Percentiles rank a stretch among this genome's conserved stretches.
phyloP scores from a whole-genome alignment of 2,797 vertebrate genomes.

The Brachyrhaphis roseni region DNA sequence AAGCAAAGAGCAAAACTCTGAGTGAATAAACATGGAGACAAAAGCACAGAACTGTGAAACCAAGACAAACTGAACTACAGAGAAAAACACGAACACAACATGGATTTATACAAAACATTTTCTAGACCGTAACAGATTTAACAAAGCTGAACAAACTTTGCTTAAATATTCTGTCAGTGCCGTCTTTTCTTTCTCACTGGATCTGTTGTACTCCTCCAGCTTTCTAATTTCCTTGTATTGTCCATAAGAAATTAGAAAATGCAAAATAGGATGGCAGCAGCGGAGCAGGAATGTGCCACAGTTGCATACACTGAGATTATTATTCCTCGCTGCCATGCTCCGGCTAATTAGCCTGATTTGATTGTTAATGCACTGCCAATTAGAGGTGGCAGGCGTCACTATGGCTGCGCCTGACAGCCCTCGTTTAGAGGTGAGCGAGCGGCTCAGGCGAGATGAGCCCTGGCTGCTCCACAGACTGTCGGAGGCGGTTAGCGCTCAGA shows the following conservation, averaged over 20 bases:
- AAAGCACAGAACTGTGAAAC: not conserved
- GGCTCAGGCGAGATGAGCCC: constrained; percentile 56
- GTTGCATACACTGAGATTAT: constrained; percentile 70
- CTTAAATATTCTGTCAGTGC: constrained; percentile 6
- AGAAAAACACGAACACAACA: not conserved
- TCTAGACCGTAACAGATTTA: not conserved
- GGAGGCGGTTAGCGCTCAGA: constrained; percentile 48
- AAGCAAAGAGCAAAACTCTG: not conserved
- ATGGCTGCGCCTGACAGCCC: constrained; percentile 71
- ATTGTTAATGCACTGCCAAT: constrained; percentile 91
- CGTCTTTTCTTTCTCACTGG: constrained; percentile 17
- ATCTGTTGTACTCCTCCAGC: constrained; percentile 46
- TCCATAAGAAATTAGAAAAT: constrained; percentile 85
- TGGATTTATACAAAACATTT: not conserved
- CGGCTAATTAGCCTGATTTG: constrained; percentile 89
- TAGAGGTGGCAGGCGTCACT: constrained; percentile 79
- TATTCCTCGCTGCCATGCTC: constrained; percentile 82
- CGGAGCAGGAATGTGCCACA: constrained; percentile 41
- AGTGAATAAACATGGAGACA: not conserved
- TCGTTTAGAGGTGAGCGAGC: constrained; percentile 73
- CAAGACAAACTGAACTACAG: not conserved
- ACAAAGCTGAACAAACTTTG: constrained; percentile 4
- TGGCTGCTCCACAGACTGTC: constrained; percentile 66
- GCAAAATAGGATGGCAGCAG: constrained; percentile 73
- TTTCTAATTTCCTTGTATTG: constrained; percentile 81